phyloP scores from a whole-genome alignment of 2,113 vertebrate species.

The Onychostoma macrolepis region DNA sequence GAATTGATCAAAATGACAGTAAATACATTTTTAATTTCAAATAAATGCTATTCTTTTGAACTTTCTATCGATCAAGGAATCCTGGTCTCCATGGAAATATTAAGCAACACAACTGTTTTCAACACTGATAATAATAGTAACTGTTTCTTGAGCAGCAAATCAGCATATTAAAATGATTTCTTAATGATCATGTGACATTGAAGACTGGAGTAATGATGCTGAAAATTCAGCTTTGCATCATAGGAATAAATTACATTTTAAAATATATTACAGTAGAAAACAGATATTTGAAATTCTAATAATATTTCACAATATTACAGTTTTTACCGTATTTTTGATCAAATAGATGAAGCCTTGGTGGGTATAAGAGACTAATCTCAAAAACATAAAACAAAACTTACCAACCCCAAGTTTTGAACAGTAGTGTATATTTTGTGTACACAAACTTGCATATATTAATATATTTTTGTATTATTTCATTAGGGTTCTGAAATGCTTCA shows the following conservation, averaged over 20 bases:
- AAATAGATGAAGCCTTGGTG: neutral
- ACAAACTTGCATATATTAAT: neutral
- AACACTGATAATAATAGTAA: neutral
- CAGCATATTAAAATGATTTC: neutral
- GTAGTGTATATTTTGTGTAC: neutral
- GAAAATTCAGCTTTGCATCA: neutral
- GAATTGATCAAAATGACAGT: neutral
- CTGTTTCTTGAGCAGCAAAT: neutral
- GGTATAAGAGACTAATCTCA: neutral
- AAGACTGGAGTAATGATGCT: neutral
- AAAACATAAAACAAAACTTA: neutral
- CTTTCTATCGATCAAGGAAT: neutral
- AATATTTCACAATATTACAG: neutral
- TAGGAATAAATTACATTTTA: neutral
- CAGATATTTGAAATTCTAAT: neutral
- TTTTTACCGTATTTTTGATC: neutral
- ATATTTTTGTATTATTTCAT: neutral
- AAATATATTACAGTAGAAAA: neutral
- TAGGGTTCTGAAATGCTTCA: conserved; percentile 72
- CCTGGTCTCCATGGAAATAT: neutral
- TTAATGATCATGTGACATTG: neutral
- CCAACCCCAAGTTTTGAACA: neutral
- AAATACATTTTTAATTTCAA: neutral
- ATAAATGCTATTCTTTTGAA: neutral
- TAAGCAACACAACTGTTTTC: neutral